Evolutionary conservation across 2,888 invertebrate genomes (phyloP), one percentile per base, ranked within the genome.

Genomic region (Lydus trimaculatus): DNA sequence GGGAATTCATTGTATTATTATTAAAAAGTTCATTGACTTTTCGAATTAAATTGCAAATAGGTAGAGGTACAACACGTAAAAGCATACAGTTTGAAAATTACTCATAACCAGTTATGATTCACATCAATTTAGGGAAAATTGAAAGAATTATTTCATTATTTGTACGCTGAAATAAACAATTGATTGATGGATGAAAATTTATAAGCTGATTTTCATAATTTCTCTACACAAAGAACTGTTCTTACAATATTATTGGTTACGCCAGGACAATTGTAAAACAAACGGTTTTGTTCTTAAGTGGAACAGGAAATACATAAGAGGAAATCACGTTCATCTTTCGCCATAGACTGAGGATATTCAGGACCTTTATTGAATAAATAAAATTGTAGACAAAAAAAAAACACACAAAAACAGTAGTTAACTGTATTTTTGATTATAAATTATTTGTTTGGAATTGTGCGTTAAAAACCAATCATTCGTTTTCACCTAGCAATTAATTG

Each of bases 311-410:
- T 67, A 64, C 61, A 64, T 58, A 67, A 64, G 61, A 61, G 67
- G 67, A 67, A 64, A 67, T 64, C 67, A 67, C 67, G 67, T 67
- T 31, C 52, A 58, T 67, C 64, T 67, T 67, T 23, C 64, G 33
- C 31, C 61, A 60, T 67, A 63, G 59, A 33, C 17, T 43, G n/a
- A 43, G 43, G 43, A 43, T 43, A 63, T 58, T 64, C 63, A 66
- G 58, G 66, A 36, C 31, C 20, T 60, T 60, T n/a, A 17, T 8
- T 17, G 33, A 61, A 61, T 39, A 15, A 11, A 36, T 20, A 17
- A 23, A 17, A 25, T n/a, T 9, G 11, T 61, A 23, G 59, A 23
- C 20, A 23, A 52, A 11, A 23, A 52, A 43, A 3, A 11, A 15
- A 13, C 39, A 20, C n/a, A n/a, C n/a, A n/a, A n/a, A n/a, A n/a